These are phyloP conservation scores for Neomonachus schauinslandi DNA, from an alignment of 2,113 vertebrate species.

Conservation along the genomic window DNA sequence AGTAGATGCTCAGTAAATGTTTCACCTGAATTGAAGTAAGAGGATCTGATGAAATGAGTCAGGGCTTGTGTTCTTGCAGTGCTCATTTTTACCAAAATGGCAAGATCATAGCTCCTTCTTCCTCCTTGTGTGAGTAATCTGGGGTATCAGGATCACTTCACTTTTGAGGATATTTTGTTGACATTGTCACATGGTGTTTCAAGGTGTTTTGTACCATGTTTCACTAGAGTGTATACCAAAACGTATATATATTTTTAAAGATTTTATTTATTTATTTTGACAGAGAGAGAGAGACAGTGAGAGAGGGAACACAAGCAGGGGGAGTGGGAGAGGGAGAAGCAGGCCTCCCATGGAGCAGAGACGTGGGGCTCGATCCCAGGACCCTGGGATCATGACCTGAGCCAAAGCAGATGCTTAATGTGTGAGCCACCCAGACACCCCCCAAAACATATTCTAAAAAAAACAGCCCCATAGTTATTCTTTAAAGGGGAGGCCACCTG, in stretches of 20 bases:
- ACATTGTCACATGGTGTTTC: background rate
- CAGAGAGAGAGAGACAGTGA: too few relatives aligned
- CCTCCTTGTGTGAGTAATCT: background rate
- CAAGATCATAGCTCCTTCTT: background rate
- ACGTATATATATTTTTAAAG: background rate
- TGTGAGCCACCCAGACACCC: too few relatives aligned
- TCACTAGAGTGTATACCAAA: background rate
- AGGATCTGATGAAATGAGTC: background rate
- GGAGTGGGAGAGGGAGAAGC: too few relatives aligned
- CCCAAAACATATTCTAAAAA: background rate
- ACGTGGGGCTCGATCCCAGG: too few relatives aligned
- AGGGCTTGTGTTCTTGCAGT: background rate
- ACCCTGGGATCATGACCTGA: too few relatives aligned
- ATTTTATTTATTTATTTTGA: too few relatives aligned
- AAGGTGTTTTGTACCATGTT: background rate
- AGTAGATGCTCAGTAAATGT: background rate
- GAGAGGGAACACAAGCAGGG: too few relatives aligned
- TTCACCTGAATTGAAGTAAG: background rate
- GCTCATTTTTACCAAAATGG: background rate
- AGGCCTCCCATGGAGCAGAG: too few relatives aligned
- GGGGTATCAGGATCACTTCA: background rate
- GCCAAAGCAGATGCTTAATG: too few relatives aligned
- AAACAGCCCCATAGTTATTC: background rate
- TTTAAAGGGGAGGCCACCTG: background rate
- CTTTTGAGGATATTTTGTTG: background rate